These are phyloP conservation scores for Ictalurus punctatus DNA, from an alignment of 2,113 vertebrate species.

Conservation along the genomic window DNA sequence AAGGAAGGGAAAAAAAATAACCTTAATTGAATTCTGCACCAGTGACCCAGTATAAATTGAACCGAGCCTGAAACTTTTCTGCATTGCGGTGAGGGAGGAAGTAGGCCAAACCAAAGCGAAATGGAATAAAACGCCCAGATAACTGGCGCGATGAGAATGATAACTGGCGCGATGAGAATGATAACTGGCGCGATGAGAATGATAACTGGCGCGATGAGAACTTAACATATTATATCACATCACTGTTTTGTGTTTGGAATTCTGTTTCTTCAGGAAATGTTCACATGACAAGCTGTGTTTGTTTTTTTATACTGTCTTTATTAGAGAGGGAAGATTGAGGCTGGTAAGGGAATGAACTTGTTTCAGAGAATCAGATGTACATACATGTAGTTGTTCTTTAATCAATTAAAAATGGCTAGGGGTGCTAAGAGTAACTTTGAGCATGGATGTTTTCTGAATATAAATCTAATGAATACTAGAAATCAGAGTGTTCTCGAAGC, in stretches of 20 bases:
- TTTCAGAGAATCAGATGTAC: neutral
- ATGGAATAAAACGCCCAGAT: neutral
- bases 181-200: neutral
- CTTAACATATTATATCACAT: neutral
- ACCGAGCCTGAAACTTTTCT: slow-evolving; percentile 22
- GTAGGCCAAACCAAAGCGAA: neutral
- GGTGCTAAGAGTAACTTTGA: neutral
- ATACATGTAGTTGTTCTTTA: neutral
- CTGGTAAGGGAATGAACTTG: neutral
- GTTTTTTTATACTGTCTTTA: neutral
- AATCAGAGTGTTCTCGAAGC: neutral
- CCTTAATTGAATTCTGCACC: slow-evolving; percentile 42
- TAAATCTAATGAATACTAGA: neutral
- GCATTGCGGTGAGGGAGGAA: slow-evolving; percentile 6
- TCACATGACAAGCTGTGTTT: neutral
- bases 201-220: neutral
- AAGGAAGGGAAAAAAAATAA: neutral
- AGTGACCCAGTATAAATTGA: slow-evolving; percentile 22
- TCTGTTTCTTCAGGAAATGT: neutral
- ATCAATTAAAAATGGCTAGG: neutral
- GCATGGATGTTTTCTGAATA: neutral
- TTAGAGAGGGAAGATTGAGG: no score
- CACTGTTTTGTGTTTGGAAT: neutral
- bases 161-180: neutral
- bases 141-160: neutral